A percentile compares a stretch with the other conserved stretches of the same genome.
Evolutionary conservation across 1,140 invertebrate genomes (phyloP).

Genomic region (Diabrotica virgifera): DNA sequence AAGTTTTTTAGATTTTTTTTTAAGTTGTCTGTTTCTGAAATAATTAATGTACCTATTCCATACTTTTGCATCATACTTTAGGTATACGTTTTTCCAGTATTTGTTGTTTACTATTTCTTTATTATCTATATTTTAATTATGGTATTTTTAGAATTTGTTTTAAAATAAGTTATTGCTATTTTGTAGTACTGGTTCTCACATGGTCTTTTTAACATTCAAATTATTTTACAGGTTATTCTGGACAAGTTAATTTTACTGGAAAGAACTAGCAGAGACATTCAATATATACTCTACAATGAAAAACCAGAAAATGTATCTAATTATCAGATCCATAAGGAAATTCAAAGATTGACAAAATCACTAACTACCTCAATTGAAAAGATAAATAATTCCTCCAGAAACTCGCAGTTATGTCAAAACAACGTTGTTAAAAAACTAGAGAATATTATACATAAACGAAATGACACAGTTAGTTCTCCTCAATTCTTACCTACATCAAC

Average conservation of each 20-base stretch:
- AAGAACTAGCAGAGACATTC: not conserved
- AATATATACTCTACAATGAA: not conserved
- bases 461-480: not conserved
- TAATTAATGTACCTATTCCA: too few species aligned
- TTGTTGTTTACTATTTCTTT: too few species aligned
- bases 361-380: not conserved
- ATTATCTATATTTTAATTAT: too few species aligned
- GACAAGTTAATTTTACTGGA: constrained; percentile 6
- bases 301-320: constrained; percentile 5
- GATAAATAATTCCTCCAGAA: constrained; percentile 5
- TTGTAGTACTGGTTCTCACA: too few species aligned
- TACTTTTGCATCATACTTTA: too few species aligned
- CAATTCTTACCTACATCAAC: not conserved
- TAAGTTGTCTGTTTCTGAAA: too few species aligned
- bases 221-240: constrained; percentile 7
- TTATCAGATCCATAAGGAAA: constrained; percentile 8
- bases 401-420: not conserved
- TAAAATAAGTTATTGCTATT: too few species aligned
- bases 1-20: too few species aligned
- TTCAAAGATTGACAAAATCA: constrained; percentile 5
- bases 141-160: too few species aligned
- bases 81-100: too few species aligned
- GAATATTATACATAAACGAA: not conserved
- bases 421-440: not conserved
- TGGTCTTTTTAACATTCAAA: not conserved